Evolutionary conservation across 2,797 vertebrate genomes (phyloP).

Genomic region (Lycodopsis pacificus): DNA sequence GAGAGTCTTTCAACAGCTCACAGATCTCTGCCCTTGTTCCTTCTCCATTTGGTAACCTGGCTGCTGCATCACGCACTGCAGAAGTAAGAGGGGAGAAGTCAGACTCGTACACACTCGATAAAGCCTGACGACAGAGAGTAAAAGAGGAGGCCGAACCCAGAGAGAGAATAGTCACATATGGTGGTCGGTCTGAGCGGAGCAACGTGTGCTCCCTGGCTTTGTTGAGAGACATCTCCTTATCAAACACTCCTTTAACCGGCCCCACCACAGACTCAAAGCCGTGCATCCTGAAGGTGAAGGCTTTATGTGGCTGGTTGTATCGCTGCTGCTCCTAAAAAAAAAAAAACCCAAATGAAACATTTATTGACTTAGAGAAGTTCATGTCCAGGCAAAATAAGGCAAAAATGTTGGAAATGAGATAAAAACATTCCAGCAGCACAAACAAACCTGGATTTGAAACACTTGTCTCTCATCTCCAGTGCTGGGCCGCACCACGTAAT

Average conservation of each 20-base stretch:
- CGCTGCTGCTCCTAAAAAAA: constrained; percentile 91
- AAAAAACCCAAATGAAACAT: neutral
- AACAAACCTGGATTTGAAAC: constrained; percentile 96
- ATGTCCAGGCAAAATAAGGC: neutral
- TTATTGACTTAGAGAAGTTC: neutral
- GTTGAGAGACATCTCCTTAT: constrained; percentile 98
- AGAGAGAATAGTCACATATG: constrained; percentile 98
- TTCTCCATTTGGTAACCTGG: constrained; percentile 96
- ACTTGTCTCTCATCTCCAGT: constrained; percentile 96
- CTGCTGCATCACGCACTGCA: constrained; percentile 95
- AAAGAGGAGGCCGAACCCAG: constrained; percentile 85
- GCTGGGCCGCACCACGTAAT: constrained; percentile 97
- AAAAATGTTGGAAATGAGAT: neutral
- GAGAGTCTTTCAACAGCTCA: constrained; percentile 97
- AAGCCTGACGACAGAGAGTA: neutral
- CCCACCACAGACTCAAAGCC: constrained; percentile 98
- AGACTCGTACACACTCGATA: neutral
- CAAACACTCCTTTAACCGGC: constrained; percentile 97
- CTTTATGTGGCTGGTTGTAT: constrained; percentile 98
- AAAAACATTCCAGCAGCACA: neutral
- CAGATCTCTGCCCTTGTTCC: constrained; percentile 98
- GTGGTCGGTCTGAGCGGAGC: constrained; percentile 94
- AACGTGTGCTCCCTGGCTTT: constrained; percentile 98
- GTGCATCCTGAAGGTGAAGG: constrained; percentile 98
- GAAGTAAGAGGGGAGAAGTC: neutral